These are phyloP conservation scores for Papio anubis DNA, from an alignment of 2,113 vertebrate genomes.

Conservation along the genomic window DNA sequence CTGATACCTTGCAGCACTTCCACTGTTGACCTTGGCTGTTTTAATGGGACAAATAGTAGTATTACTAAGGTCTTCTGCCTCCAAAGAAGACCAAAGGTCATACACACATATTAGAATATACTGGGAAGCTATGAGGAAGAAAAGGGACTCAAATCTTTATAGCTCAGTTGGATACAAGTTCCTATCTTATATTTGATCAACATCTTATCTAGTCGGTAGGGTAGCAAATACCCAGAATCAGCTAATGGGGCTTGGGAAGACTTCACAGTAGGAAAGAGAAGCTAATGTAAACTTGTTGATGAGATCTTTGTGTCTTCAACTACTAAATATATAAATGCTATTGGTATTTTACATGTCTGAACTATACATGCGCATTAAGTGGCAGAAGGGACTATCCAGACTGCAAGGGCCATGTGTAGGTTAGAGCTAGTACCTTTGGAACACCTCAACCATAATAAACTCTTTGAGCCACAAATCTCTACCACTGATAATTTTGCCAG, in stretches of 20 bases:
- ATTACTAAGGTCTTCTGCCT: not conserved
- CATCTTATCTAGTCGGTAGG: not conserved
- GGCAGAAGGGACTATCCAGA: not conserved
- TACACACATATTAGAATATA: not conserved
- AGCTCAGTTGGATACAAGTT: not conserved
- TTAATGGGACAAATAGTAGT: not conserved
- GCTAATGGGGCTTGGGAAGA: not conserved
- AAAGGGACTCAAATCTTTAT: not conserved
- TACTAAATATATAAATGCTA: not conserved
- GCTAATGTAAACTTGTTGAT: not conserved
- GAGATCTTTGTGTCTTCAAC: not conserved
- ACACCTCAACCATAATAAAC: not conserved
- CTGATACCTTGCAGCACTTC: not conserved
- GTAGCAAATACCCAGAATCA: not conserved
- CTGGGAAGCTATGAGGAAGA: not conserved
- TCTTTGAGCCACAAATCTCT: not conserved
- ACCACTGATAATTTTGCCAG: not conserved
- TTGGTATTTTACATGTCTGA: not conserved
- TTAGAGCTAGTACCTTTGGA: not conserved
- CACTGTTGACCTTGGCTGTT: not conserved
- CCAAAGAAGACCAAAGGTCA: not conserved
- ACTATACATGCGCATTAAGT: not conserved
- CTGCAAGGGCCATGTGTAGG: not conserved
- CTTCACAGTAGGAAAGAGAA: not conserved
- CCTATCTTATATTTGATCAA: not conserved